Conservation (phyloP, 2,797 vertebrate species). For the Tauraco hartlaubi region DNA sequence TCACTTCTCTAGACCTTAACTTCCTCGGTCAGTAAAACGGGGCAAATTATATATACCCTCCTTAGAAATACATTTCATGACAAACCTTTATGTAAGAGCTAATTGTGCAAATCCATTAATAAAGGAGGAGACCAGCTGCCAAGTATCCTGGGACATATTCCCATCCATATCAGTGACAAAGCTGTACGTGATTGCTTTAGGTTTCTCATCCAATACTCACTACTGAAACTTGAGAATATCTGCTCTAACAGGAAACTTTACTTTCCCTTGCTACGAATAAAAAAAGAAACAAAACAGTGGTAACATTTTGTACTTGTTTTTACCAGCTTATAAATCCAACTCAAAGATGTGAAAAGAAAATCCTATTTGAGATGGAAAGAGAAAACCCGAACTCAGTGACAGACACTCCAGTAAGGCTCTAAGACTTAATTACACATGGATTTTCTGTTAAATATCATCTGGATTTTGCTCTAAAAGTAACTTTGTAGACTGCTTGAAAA, state of each 20-base stretch:
- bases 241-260: not conserved
- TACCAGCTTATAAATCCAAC: not conserved
- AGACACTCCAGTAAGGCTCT: not conserved
- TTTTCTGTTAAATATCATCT: not conserved
- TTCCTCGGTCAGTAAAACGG: not conserved
- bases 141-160: not conserved
- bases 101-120: not conserved
- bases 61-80: not conserved
- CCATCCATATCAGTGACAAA: not conserved
- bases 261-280: not conserved
- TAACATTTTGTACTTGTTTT: not conserved
- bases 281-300: not conserved
- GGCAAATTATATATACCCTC: not conserved
- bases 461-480: not conserved
- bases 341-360: not conserved
- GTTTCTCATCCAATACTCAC: not conserved
- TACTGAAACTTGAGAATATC: not conserved
- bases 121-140: not conserved
- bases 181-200: not conserved
- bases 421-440: not conserved
- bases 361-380: not conserved
- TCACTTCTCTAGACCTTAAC: not conserved
- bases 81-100: not conserved
- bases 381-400: rapidly evolving
- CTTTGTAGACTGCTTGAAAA: not conserved